Evolutionary conservation across 2,797 vertebrate genomes (phyloP).

Genomic region (Melanotaenia trifasciata): DNA sequence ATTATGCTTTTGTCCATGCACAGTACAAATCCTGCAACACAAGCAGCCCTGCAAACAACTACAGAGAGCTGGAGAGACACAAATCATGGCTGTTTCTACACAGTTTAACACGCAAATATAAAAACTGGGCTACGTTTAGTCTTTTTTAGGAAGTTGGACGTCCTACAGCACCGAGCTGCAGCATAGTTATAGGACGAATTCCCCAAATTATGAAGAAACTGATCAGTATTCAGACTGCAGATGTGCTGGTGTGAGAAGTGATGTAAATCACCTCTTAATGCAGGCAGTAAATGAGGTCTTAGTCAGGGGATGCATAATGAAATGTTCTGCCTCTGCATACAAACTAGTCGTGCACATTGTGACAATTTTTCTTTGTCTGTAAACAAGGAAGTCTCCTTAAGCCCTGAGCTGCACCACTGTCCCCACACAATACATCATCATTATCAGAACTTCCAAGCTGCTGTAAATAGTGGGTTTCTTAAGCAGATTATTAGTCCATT

Average conservation of each 20-base stretch:
- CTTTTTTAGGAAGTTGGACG: too few relatives aligned
- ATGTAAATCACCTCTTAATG: slow-evolving; percentile 8
- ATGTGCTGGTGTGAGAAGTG: background rate
- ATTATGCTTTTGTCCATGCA: too few relatives aligned
- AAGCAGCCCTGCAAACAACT: too few relatives aligned
- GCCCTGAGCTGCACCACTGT: slow-evolving; percentile 10
- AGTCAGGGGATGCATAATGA: slow-evolving; percentile 7
- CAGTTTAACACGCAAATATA: too few relatives aligned
- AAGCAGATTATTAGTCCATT: background rate
- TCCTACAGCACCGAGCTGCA: background rate
- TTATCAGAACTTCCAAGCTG: background rate
- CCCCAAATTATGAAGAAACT: slow-evolving; percentile 1
- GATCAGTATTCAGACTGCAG: slow-evolving; percentile 2
- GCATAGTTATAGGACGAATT: background rate
- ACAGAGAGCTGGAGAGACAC: too few relatives aligned
- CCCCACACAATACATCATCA: slow-evolving; percentile 9
- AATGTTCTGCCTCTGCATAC: slow-evolving; percentile 8
- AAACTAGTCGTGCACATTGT: background rate
- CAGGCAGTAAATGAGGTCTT: slow-evolving; percentile 11
- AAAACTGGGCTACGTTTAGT: too few relatives aligned
- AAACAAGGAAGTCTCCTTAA: slow-evolving; percentile 9
- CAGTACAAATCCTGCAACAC: too few relatives aligned
- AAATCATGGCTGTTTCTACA: too few relatives aligned
- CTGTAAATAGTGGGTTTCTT: background rate
- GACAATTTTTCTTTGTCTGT: background rate